A percentile compares a stretch with the other conserved stretches of the same genome.
Evolutionary conservation across 2,113 vertebrate genomes (phyloP).

Genomic region (Murina feae): DNA sequence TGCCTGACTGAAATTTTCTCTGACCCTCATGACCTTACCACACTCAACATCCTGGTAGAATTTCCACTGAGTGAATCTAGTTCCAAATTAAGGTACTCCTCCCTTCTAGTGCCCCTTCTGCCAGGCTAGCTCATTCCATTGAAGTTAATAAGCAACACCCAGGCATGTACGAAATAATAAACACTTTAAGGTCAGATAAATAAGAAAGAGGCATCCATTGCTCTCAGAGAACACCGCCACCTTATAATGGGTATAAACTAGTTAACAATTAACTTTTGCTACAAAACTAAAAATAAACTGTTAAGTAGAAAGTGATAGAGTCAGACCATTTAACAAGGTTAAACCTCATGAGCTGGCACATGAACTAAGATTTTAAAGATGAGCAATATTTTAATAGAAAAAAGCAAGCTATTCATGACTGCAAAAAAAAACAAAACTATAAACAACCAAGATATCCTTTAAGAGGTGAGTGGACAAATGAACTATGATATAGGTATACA

Average conservation of each 20-base stretch:
- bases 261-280: constrained; percentile 28
- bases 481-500: background rate
- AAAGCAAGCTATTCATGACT: background rate
- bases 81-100: background rate
- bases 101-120: background rate
- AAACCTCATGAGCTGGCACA: background rate
- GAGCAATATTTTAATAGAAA: background rate
- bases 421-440: background rate
- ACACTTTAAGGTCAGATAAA: background rate
- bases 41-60: background rate
- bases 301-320: background rate
- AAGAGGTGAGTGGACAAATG: background rate
- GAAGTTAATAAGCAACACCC: constrained; percentile 30
- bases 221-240: background rate
- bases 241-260: constrained; percentile 12
- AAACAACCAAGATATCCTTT: background rate
- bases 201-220: background rate
- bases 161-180: constrained; percentile 37
- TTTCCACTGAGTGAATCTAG: constrained; percentile 5
- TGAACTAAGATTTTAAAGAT: constrained; percentile 7
- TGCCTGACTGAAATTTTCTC: constrained; percentile 16
- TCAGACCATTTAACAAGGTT: background rate
- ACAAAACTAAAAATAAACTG: constrained; percentile 18
- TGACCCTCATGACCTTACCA: background rate
- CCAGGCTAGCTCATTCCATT: constrained; percentile 2